Evolutionary conservation across 2,113 vertebrate genomes (phyloP), one percentile per base, ranked within the genome.

Genomic region (Neodon shergylaensis): DNA sequence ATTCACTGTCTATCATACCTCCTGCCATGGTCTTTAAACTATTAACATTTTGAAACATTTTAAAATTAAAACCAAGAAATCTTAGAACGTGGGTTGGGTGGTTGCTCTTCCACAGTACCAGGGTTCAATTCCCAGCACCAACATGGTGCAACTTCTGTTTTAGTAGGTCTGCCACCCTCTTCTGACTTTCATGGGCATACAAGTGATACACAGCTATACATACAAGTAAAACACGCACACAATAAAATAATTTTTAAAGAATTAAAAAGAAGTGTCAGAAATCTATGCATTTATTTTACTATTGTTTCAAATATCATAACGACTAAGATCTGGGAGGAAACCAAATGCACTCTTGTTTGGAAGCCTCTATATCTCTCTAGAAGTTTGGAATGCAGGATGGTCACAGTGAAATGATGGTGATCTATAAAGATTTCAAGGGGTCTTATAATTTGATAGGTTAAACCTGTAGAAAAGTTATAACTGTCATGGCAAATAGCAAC

Each of bases 61-160:
- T 93, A 42, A 54, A 63, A 68, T 91, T 63, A 81, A 91, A 94
- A 93, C 74, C 31, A 49, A 92, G 54, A 88, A 90, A n/a, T 89
- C n/a, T 42, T 39, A 42, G 21, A 74, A 24, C 0, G 72, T 3
- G 22, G 4, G 72, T 39, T 74, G n/a, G 8, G 4, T 74, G n/a
- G n/a, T 22, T 74, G 72, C 72, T 42, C 10, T 42, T 24, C 47
- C 31, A 54, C 49, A 54, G 19, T 36, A 24, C n/a, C 22, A 54
- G 21, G 6, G 10, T 39, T 39, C 22, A 1, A 39, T 19, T 61
- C 17, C 54, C 17, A 61, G 33, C 12, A 39, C 13, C 36, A 3
- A 84, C n/a, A 44, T 31, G 14, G 39, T 44, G 6, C 10, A 28
- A 9, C 12, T 28, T 36, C 39, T 28, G 36, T 31, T 65, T 26